These are phyloP conservation scores for Odocoileus virginianus DNA, from an alignment of 2,113 vertebrate species.

Conservation along the genomic window DNA sequence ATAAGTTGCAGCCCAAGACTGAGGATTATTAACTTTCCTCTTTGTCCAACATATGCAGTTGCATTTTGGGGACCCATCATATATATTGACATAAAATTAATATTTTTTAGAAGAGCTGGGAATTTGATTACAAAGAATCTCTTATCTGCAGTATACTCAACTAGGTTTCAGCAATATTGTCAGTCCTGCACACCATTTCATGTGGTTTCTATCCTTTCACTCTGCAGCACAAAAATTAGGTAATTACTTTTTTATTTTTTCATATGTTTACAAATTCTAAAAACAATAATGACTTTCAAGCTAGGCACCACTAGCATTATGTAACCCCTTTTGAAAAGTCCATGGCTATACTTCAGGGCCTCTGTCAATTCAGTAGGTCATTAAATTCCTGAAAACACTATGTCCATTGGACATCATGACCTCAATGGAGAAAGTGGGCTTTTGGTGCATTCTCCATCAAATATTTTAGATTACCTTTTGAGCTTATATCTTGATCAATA, in stretches of 20 bases:
- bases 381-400: neutral
- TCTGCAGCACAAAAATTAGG: constrained; percentile 4
- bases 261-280: neutral
- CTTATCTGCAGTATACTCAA: neutral
- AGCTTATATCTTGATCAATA: neutral
- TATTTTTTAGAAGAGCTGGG: neutral
- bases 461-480: neutral
- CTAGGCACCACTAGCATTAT: neutral
- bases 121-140: neutral
- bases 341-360: neutral
- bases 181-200: neutral
- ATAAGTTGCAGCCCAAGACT: neutral
- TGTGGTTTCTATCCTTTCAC: neutral
- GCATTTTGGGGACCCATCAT: neutral
- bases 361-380: neutral
- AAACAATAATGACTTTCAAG: constrained; percentile 1
- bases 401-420: neutral
- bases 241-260: neutral
- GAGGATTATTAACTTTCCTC: neutral
- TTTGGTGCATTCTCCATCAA: neutral
- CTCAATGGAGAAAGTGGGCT: neutral
- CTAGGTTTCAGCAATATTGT: neutral
- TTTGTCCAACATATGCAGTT: neutral
- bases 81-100: neutral
- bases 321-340: neutral